Percentiles rank a stretch among this genome's conserved stretches.
Conservation (phyloP, 2,888 invertebrate species). For the Drosophila kokeensis region DNA sequence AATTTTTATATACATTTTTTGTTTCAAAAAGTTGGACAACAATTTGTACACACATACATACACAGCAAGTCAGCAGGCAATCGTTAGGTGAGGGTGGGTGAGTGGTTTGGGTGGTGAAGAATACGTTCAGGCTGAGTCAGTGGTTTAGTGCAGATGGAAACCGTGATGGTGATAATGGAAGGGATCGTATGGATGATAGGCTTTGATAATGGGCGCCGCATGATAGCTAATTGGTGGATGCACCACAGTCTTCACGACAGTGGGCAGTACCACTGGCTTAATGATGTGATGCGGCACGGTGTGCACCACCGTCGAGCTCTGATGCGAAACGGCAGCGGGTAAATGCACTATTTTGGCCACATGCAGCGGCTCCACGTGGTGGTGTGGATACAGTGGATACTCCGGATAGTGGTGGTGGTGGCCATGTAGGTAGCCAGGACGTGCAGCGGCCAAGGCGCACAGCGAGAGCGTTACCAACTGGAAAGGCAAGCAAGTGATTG, state of each 20-base stretch:
- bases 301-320: constrained; percentile 83
- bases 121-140: background rate
- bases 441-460: constrained; percentile 70
- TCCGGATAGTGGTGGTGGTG: constrained; percentile 78
- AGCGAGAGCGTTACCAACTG: constrained; percentile 64
- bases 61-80: constrained; percentile 55
- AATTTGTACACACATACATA: constrained; percentile 51
- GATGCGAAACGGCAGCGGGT: constrained; percentile 83
- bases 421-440: constrained; percentile 83
- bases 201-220: constrained; percentile 81
- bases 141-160: constrained; percentile 64
- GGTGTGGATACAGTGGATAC: constrained; percentile 52
- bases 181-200: constrained; percentile 80
- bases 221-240: constrained; percentile 82
- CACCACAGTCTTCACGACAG: constrained; percentile 81
- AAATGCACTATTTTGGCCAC: constrained; percentile 81
- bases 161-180: constrained; percentile 75
- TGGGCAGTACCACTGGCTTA: constrained; percentile 82
- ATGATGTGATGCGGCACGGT: constrained; percentile 82
- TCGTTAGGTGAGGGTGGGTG: constrained; percentile 10
- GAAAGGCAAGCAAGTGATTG: background rate
- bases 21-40: constrained; percentile 27
- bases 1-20: constrained; percentile 27
- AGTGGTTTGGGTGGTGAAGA: background rate
- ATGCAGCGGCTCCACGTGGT: constrained; percentile 78